A percentile compares a stretch with the other conserved stretches of the same genome.
Evolutionary conservation across 2,113 vertebrate genomes (phyloP).

Genomic region (Donacobius atricapilla): DNA sequence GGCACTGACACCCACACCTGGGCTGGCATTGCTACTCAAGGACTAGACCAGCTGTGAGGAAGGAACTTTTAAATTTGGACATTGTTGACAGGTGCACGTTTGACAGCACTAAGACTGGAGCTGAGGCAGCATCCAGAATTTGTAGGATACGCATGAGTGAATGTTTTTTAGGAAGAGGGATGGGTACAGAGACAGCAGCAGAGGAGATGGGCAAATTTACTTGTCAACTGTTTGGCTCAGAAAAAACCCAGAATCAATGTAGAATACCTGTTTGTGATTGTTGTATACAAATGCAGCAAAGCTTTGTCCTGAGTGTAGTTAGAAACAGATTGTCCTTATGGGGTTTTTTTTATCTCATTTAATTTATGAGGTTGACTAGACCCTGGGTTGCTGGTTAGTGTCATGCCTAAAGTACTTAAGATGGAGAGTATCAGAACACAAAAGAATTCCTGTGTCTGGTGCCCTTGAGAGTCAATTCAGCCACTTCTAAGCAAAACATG

Average conservation of each 20-base stretch:
- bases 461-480: not conserved
- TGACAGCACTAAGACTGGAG: fast-evolving
- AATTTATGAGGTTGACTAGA: not conserved
- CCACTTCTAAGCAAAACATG: not conserved
- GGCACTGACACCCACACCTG: not conserved
- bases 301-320: not conserved
- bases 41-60: too few relatives aligned
- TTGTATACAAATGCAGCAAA: not conserved
- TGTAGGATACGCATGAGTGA: fast-evolving
- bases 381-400: not conserved
- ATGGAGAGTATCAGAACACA: not conserved
- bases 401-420: not conserved
- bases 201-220: not conserved
- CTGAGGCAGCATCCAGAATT: not conserved
- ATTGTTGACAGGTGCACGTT: fast-evolving
- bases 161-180: not conserved
- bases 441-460: not conserved
- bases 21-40: fast-evolving
- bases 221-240: not conserved
- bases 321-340: not conserved
- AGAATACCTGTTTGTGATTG: not conserved
- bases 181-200: fast-evolving
- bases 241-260: not conserved
- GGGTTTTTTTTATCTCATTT: not conserved
- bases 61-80: not conserved